These are phyloP conservation scores for Hydrocynus forskahlii DNA, from an alignment of 2,797 vertebrate species.

Conservation along the genomic window DNA sequence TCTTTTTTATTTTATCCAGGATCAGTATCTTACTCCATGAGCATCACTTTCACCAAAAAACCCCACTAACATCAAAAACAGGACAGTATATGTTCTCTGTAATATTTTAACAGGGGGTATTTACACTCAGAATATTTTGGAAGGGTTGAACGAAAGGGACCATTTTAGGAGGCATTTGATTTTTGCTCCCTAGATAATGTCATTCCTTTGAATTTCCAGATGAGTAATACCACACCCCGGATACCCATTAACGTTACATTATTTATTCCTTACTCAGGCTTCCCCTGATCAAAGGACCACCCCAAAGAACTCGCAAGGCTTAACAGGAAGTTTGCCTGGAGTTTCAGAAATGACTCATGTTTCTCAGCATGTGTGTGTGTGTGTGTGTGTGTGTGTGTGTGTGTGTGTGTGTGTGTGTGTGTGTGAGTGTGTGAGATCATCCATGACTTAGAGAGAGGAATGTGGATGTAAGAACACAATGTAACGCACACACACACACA, in stretches of 20 bases:
- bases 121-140: background rate
- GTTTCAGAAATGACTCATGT: conserved; percentile 2
- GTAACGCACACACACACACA: too few species aligned
- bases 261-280: background rate
- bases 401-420: too few species aligned
- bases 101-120: background rate
- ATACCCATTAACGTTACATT: background rate
- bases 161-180: background rate
- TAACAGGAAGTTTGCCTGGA: background rate
- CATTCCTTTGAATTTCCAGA: background rate
- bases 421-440: background rate
- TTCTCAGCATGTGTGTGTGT: conserved; percentile 7
- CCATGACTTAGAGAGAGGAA: background rate
- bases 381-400: background rate
- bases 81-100: too few species aligned
- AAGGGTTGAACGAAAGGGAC: background rate
- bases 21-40: too few species aligned
- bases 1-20: too few species aligned
- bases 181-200: background rate
- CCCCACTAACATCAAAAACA: too few species aligned
- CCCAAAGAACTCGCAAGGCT: background rate
- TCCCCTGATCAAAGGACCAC: background rate
- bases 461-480: background rate
- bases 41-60: too few species aligned
- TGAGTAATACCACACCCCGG: background rate